A percentile compares a stretch with the other conserved stretches of the same genome.
Evolutionary conservation across 1,140 invertebrate species (phyloP).

Genomic region (Mylabris phalerata): DNA sequence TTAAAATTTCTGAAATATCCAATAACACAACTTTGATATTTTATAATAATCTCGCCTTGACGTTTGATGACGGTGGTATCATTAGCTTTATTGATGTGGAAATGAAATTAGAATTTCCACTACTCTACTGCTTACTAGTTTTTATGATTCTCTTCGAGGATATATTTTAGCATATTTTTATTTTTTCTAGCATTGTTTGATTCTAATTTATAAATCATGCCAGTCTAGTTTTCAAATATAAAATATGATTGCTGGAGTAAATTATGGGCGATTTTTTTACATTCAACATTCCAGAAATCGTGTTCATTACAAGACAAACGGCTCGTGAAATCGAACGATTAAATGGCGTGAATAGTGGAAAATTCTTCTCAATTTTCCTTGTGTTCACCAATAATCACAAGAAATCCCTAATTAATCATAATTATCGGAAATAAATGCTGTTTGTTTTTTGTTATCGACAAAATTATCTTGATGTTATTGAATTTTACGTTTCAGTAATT

Average conservation of each 20-base stretch:
- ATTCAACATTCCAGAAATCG: constrained; percentile 23
- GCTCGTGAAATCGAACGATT: constrained; percentile 26
- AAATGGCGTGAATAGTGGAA: constrained; percentile 6
- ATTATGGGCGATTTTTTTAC: constrained; percentile 19
- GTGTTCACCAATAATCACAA: too few relatives aligned
- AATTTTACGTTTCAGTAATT: too few relatives aligned
- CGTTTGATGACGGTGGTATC: constrained; percentile 1
- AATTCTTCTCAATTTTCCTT: too few relatives aligned
- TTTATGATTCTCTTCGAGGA: too few relatives aligned
- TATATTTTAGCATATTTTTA: too few relatives aligned
- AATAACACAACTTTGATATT: neutral
- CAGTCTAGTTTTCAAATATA: constrained; percentile 21
- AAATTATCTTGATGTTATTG: too few relatives aligned
- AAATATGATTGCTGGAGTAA: constrained; percentile 5
- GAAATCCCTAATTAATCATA: too few relatives aligned
- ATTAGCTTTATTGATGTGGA: constrained; percentile 10
- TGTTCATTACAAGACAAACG: constrained; percentile 19
- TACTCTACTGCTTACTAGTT: constrained; percentile 1
- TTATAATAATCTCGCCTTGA: neutral
- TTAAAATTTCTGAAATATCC: neutral
- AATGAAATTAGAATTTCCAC: constrained; percentile 8
- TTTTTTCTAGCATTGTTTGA: constrained; percentile 10
- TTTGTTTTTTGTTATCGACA: too few relatives aligned
- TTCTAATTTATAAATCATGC: constrained; percentile 26
- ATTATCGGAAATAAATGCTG: too few relatives aligned